A percentile compares a stretch with the other conserved stretches of the same genome.
These are phyloP conservation scores for Drosophila pruinosa DNA, from an alignment of 1,140 invertebrate genomes.

Conservation along the genomic window DNA sequence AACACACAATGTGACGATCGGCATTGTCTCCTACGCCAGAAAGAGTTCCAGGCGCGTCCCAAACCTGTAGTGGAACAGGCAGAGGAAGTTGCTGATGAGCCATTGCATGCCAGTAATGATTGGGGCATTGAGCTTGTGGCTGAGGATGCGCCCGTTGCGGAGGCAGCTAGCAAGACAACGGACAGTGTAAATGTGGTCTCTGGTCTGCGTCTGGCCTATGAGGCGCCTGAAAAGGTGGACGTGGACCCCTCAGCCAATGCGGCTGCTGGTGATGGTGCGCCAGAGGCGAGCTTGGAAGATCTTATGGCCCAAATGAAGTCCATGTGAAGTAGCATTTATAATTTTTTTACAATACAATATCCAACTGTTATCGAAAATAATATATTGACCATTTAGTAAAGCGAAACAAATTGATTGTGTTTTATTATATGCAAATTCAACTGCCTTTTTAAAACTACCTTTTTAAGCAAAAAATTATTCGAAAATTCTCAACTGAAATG, in stretches of 20 bases:
- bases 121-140: slow-evolving; percentile 89
- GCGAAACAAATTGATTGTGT: too few species aligned
- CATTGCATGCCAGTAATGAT: slow-evolving; percentile 94
- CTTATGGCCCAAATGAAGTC: slow-evolving; percentile 95
- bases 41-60: slow-evolving; percentile 86
- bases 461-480: too few species aligned
- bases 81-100: slow-evolving; percentile 85
- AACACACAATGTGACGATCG: slow-evolving; percentile 96
- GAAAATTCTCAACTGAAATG: background rate
- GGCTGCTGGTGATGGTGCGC: slow-evolving; percentile 68
- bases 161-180: background rate
- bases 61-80: slow-evolving; percentile 84
- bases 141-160: slow-evolving; percentile 45
- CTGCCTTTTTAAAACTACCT: too few species aligned
- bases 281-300: slow-evolving; percentile 89
- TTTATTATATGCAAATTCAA: too few species aligned
- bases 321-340: slow-evolving; percentile 84
- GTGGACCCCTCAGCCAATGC: slow-evolving; percentile 26
- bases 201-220: slow-evolving; percentile 86
- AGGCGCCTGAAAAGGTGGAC: slow-evolving; percentile 83
- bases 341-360: slow-evolving; percentile 6
- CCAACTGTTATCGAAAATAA: slow-evolving; percentile 1
- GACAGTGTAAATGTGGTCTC: slow-evolving; percentile 67
- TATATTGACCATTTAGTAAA: background rate
- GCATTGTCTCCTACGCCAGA: slow-evolving; percentile 90